Conservation (phyloP, 1,140 invertebrate species). For the Zaprionus ornatus region DNA sequence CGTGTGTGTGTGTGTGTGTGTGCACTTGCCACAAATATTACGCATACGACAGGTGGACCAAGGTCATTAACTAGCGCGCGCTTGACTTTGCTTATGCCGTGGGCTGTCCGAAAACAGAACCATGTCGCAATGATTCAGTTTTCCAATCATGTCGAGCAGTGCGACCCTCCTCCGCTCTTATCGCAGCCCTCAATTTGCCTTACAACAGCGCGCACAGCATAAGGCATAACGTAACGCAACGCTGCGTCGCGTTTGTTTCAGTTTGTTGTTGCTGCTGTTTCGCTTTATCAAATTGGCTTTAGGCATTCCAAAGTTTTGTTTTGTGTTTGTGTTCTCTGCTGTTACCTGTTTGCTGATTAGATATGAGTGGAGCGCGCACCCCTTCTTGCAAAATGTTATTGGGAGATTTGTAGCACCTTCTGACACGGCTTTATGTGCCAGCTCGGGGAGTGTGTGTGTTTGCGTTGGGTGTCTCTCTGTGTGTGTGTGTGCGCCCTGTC, state of each 20-base stretch:
- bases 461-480: not conserved
- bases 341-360: conserved; percentile 47
- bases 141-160: conserved; percentile 25
- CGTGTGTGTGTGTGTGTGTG: not conserved
- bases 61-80: conserved; percentile 68
- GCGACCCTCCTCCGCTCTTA: conserved; percentile 2
- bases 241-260: not conserved
- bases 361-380: conserved; percentile 46
- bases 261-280: conserved; percentile 39
- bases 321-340: conserved; percentile 14
- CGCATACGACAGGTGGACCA: conserved; percentile 77
- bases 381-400: conserved; percentile 33
- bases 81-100: conserved; percentile 50
- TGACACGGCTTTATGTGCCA: conserved; percentile 1
- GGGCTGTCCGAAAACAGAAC: conserved; percentile 22
- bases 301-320: conserved; percentile 66
- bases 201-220: conserved; percentile 11
- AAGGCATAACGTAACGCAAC: not conserved
- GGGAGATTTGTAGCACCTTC: conserved; percentile 15
- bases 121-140: conserved; percentile 70
- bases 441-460: not conserved
- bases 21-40: conserved; percentile 39
- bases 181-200: conserved; percentile 34
- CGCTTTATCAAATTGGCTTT: conserved; percentile 60
- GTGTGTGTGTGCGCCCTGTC: not conserved